A percentile compares a stretch with the other conserved stretches of the same genome.
These are phyloP conservation scores for Heliothis subflexa DNA, from an alignment of 1,140 invertebrate genomes.

Conservation along the genomic window DNA sequence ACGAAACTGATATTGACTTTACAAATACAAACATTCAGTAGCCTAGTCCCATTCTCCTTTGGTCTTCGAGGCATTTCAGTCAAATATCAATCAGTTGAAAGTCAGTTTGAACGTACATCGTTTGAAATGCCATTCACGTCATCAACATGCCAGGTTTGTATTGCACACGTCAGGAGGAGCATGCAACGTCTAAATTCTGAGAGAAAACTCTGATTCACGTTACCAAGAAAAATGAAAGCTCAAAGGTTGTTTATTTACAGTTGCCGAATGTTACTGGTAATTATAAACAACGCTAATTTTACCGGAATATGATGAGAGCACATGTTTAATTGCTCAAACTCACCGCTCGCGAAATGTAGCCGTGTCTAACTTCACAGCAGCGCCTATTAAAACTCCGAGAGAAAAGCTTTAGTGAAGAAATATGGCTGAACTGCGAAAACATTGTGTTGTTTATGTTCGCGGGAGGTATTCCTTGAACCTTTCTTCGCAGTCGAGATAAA, in stretches of 20 bases:
- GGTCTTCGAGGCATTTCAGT: not conserved
- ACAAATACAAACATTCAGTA: too few relatives aligned
- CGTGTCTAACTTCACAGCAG: not conserved
- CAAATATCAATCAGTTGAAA: not conserved
- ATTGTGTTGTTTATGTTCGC: constrained; percentile 29
- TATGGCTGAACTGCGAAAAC: constrained; percentile 15
- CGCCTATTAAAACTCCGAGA: constrained; percentile 8
- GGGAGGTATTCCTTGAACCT: constrained; percentile 17
- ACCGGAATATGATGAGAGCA: not conserved
- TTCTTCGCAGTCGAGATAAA: not conserved
- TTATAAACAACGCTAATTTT: not conserved
- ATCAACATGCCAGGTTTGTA: not conserved
- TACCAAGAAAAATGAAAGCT: constrained; percentile 8
- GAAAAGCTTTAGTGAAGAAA: constrained; percentile 24
- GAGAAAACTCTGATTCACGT: not conserved
- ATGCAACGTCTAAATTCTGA: not conserved
- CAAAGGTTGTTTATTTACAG: constrained; percentile 3
- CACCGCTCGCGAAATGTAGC: constrained; percentile 5
- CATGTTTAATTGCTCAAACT: not conserved
- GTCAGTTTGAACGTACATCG: not conserved
- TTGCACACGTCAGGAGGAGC: not conserved
- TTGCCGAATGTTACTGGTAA: not conserved
- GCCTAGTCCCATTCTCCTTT: too few relatives aligned
- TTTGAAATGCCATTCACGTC: not conserved
- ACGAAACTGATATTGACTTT: too few relatives aligned